These are phyloP conservation scores for Lepus americanus DNA, from an alignment of 2,113 vertebrate genomes.

Conservation along the genomic window DNA sequence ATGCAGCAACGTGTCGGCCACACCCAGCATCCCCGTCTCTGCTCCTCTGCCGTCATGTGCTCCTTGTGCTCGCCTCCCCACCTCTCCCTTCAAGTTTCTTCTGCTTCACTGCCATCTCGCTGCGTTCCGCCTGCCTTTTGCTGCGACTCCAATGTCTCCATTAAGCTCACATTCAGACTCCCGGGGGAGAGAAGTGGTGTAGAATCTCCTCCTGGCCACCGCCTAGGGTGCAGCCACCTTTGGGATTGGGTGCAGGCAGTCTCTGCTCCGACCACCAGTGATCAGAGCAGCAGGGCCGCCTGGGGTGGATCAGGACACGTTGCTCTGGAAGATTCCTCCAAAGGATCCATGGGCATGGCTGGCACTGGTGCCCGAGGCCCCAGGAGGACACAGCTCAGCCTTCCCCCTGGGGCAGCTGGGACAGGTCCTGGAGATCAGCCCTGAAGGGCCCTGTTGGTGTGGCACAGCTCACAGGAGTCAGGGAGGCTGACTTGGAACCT, in stretches of 20 bases:
- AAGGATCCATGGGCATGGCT: accelerated
- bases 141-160: accelerated
- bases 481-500: not conserved
- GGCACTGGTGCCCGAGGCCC: too few species aligned
- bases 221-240: not conserved
- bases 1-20: accelerated
- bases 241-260: not conserved
- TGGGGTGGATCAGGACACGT: not conserved
- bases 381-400: accelerated
- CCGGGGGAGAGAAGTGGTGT: not conserved
- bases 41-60: not conserved
- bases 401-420: not conserved
- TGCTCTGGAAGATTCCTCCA: not conserved
- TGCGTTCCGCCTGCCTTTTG: accelerated
- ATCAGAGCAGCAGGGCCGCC: not conserved
- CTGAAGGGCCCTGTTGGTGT: not conserved
- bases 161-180: not conserved
- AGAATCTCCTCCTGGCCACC: not conserved
- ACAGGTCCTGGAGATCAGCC: not conserved
- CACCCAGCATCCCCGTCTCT: not conserved
- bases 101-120: not conserved
- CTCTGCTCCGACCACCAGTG: not conserved
- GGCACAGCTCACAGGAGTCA: not conserved
- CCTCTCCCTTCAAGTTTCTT: not conserved
- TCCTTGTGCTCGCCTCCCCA: not conserved